Conservation (phyloP, 2,113 vertebrate genomes). For the Peromyscus californicus region DNA sequence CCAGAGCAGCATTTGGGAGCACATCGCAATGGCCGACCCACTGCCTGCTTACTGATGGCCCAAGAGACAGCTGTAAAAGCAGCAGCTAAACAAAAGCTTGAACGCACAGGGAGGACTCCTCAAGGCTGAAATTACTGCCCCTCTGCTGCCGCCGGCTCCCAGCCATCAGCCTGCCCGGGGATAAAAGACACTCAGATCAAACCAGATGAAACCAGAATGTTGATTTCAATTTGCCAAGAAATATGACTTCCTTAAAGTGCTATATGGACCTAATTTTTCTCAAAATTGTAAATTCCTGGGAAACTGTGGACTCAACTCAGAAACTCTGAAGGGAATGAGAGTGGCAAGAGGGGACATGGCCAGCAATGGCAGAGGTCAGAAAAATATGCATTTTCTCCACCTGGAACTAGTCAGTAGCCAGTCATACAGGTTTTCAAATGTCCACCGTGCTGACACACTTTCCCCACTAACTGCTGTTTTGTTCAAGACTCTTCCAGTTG, state of each 20-base stretch:
- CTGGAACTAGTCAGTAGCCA: background rate
- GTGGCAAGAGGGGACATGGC: background rate
- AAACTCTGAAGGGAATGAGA: background rate
- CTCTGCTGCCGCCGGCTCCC: background rate
- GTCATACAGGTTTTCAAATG: background rate
- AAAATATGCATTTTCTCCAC: background rate
- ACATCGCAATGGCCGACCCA: background rate
- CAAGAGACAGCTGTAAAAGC: background rate
- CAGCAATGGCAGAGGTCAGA: background rate
- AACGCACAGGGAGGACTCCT: background rate
- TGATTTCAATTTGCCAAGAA: background rate
- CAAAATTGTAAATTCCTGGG: background rate
- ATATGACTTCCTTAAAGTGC: background rate
- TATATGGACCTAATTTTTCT: background rate
- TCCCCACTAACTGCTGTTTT: constrained; percentile 14
- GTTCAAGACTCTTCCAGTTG: background rate
- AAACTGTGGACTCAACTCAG: background rate
- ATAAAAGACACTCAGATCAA: background rate
- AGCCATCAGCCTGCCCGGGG: background rate
- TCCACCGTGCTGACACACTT: background rate
- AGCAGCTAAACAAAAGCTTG: background rate
- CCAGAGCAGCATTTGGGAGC: background rate
- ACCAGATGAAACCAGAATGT: background rate
- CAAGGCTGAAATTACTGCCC: background rate
- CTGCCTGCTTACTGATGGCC: background rate